Conservation (phyloP, 2,888 invertebrate species). For the Automeris io region DNA sequence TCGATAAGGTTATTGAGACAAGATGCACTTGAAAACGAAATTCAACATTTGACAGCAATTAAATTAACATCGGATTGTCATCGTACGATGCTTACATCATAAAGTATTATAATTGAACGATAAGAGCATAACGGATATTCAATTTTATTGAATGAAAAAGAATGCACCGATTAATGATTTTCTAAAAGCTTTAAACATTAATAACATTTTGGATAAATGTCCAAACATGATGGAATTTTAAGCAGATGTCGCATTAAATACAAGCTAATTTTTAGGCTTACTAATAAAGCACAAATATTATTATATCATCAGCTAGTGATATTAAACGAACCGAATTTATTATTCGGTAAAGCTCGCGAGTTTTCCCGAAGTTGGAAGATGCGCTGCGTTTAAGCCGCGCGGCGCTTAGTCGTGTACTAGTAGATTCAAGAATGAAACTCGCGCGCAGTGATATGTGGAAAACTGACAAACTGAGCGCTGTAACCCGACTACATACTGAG, state of each 20-base stretch:
- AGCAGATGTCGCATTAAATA: not conserved
- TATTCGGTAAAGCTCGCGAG: constrained; percentile 12
- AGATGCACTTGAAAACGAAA: constrained; percentile 30
- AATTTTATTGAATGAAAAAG: constrained; percentile 39
- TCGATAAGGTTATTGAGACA: constrained; percentile 6
- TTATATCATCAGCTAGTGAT: not conserved
- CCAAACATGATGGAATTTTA: not conserved
- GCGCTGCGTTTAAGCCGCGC: constrained; percentile 39
- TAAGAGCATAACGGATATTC: constrained; percentile 54
- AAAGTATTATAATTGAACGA: constrained; percentile 47
- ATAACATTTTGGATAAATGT: not conserved
- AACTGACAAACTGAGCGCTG: constrained; percentile 42
- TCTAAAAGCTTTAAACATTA: constrained; percentile 19
- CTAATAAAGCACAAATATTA: not conserved
- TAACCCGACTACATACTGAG: constrained; percentile 29
- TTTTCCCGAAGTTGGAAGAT: constrained; percentile 37
- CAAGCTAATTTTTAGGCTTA: not conserved
- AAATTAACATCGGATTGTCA: constrained; percentile 61
- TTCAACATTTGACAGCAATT: constrained; percentile 42
- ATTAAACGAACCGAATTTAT: not conserved
- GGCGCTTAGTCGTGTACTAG: constrained; percentile 56
- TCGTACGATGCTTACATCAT: constrained; percentile 46
- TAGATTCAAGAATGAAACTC: constrained; percentile 48
- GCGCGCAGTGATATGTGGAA: constrained; percentile 58
- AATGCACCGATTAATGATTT: constrained; percentile 18